Evolutionary conservation across 2,797 vertebrate species (phyloP).

Genomic region (Clarias pachynema): DNA sequence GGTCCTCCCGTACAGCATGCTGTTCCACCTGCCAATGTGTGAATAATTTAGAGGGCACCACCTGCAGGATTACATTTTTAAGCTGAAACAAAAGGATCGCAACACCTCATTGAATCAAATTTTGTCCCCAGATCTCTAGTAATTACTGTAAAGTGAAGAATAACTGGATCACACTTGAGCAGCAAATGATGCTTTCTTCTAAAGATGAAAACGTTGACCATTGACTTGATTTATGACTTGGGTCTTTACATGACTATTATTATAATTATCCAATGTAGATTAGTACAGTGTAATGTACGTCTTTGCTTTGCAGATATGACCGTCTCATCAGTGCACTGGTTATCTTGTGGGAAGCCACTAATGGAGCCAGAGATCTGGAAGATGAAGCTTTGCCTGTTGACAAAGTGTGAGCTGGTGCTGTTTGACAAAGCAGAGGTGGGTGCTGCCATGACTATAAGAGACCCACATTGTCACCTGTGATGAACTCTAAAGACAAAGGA

Average conservation of each 20-base stretch:
- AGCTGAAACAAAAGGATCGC: too few species aligned
- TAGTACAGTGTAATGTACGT: background rate
- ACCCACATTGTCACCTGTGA: background rate
- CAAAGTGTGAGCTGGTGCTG: constrained; percentile 65
- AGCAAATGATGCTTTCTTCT: background rate
- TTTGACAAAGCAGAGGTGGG: constrained; percentile 69
- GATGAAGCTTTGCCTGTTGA: constrained; percentile 71
- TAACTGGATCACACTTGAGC: background rate
- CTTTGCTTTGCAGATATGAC: constrained; percentile 63
- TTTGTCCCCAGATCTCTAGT: too few species aligned
- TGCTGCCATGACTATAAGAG: background rate
- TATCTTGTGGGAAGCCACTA: constrained; percentile 68
- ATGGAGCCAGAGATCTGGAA: constrained; percentile 65
- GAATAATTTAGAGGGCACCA: too few species aligned
- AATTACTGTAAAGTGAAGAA: background rate
- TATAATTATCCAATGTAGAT: background rate
- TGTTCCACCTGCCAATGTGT: too few species aligned
- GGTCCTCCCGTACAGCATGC: too few species aligned
- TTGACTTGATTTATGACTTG: background rate
- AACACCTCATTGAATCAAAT: too few species aligned
- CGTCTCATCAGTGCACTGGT: constrained; percentile 66
- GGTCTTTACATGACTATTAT: background rate
- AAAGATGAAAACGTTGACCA: background rate
- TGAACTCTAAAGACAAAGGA: background rate
- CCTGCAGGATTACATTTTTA: too few species aligned